Conservation (phyloP, 2,888 invertebrate species). For the Notocelia uddmanniana region DNA sequence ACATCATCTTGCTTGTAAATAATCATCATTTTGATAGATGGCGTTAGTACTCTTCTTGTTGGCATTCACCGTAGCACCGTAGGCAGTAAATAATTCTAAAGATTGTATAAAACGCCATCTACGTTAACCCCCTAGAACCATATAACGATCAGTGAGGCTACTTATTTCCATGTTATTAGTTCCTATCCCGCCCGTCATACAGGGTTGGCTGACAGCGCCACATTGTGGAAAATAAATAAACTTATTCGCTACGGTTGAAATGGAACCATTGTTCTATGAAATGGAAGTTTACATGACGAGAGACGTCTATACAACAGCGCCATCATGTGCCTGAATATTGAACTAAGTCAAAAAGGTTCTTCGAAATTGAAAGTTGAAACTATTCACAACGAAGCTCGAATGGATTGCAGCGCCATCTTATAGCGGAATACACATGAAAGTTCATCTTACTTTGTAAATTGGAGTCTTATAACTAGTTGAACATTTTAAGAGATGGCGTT, state of each 20-base stretch:
- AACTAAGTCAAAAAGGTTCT: background rate
- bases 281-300: background rate
- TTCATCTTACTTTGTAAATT: background rate
- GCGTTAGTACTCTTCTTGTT: background rate
- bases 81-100: background rate
- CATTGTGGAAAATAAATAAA: background rate
- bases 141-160: background rate
- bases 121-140: background rate
- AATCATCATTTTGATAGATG: conserved; percentile 1
- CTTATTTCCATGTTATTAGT: background rate
- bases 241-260: background rate
- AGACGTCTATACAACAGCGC: background rate
- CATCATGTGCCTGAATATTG: background rate
- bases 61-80: background rate
- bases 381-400: background rate
- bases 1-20: background rate
- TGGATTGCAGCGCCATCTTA: conserved; percentile 5
- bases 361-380: background rate
- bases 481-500: background rate
- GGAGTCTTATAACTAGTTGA: background rate
- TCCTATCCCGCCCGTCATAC: too few species aligned
- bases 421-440: background rate
- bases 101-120: background rate
- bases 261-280: background rate
- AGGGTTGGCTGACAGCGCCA: background rate